Evolutionary conservation across 2,113 vertebrate species (phyloP).

Genomic region (Isichthys henryi): DNA sequence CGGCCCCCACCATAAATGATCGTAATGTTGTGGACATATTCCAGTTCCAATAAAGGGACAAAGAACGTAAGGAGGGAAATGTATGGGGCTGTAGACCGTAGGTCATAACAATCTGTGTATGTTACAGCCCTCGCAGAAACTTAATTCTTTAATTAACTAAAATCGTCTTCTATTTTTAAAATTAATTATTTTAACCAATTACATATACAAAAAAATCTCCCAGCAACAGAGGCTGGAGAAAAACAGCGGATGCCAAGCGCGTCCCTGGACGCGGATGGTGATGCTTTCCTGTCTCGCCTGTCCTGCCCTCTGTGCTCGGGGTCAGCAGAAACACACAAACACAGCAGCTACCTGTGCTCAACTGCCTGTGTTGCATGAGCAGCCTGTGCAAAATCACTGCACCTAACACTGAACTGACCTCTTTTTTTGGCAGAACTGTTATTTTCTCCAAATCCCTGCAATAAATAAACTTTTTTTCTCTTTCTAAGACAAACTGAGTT

Average conservation of each 20-base stretch:
- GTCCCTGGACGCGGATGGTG: not conserved
- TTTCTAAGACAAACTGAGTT: constrained; percentile 40
- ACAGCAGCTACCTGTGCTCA: not conserved
- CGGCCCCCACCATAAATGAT: constrained; percentile 66
- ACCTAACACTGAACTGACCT: not conserved
- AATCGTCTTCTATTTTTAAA: not conserved
- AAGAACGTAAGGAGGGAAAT: constrained; percentile 62
- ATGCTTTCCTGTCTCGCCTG: not conserved
- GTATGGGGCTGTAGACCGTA: constrained; percentile 46
- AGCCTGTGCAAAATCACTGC: not conserved
- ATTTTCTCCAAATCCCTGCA: constrained; percentile 33
- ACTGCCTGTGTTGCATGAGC: not conserved
- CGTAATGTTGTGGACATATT: constrained; percentile 65
- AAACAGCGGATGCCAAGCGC: not conserved
- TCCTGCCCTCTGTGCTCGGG: not conserved
- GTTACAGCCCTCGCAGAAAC: not conserved
- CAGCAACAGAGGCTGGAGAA: not conserved
- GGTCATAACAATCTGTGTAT: constrained; percentile 52
- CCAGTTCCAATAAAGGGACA: constrained; percentile 64
- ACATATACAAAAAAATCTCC: not conserved
- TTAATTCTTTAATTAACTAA: not conserved
- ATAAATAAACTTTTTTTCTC: constrained; percentile 34
- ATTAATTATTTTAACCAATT: not conserved
- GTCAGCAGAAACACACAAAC: not conserved
- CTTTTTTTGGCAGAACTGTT: constrained; percentile 27